Evolutionary conservation across 1,140 invertebrate species (phyloP).

Genomic region (Mylabris phalerata): DNA sequence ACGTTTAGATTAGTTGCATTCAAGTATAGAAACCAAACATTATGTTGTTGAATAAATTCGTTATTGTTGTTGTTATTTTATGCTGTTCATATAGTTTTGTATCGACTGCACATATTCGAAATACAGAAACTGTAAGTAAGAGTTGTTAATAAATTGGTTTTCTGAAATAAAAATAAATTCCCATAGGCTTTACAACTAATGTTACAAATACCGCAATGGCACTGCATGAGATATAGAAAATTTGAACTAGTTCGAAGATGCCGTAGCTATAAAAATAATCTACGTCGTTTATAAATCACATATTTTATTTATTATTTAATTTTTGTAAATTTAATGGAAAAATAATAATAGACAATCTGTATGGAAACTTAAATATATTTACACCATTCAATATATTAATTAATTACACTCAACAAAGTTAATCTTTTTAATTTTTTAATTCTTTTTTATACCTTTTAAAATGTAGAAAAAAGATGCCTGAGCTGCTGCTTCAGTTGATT

Average conservation of each 20-base stretch:
- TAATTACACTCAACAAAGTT: constrained; percentile 27
- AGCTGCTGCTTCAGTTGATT: constrained; percentile 17
- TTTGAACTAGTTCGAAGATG: constrained; percentile 67
- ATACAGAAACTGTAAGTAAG: too few relatives aligned
- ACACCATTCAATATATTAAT: constrained; percentile 21
- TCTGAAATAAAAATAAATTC: too few relatives aligned
- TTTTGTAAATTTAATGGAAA: constrained; percentile 3
- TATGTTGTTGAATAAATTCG: too few relatives aligned
- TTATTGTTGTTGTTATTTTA: too few relatives aligned
- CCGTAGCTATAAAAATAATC: constrained; percentile 36
- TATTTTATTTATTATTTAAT: constrained; percentile 7
- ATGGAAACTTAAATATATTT: constrained; percentile 23
- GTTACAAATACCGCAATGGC: constrained; percentile 69
- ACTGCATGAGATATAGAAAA: constrained; percentile 69
- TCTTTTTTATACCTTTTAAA: constrained; percentile 2
- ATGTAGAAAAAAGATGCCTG: constrained; percentile 25
- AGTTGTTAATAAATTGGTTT: too few relatives aligned
- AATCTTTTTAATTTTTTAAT: constrained; percentile 3
- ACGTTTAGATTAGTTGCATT: too few relatives aligned
- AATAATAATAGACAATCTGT: not conserved
- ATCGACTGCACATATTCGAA: too few relatives aligned
- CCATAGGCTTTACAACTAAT: constrained; percentile 51
- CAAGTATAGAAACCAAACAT: too few relatives aligned
- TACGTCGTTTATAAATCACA: constrained; percentile 8
- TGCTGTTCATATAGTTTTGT: too few relatives aligned